Evolutionary conservation across 2,888 invertebrate genomes (phyloP).

Genomic region (Caradrina kadenii): DNA sequence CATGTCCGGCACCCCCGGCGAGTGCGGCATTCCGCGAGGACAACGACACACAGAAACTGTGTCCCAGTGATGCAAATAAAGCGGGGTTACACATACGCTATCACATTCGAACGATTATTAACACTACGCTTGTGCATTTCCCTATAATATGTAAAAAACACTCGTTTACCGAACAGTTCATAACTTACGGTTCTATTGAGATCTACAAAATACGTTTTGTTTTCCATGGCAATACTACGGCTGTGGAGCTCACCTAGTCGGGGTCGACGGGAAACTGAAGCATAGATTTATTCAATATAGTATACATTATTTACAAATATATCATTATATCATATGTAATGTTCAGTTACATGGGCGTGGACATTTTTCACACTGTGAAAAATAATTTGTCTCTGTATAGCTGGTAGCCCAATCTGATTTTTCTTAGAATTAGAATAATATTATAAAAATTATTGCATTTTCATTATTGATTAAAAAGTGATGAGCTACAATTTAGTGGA

Average conservation of each 20-base stretch:
- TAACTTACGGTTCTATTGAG: conserved; percentile 85
- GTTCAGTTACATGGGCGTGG: not conserved
- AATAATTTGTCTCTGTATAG: too few relatives aligned
- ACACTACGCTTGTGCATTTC: conserved; percentile 64
- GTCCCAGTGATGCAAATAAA: conserved; percentile 30
- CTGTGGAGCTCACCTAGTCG: conserved; percentile 28
- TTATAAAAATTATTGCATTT: too few relatives aligned
- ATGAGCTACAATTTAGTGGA: not conserved
- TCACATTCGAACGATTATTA: conserved; percentile 68
- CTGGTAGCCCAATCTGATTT: too few relatives aligned
- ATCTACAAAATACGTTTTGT: conserved; percentile 80
- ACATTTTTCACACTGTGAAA: too few relatives aligned
- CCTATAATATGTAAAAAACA: conserved; percentile 54
- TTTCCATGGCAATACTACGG: conserved; percentile 79
- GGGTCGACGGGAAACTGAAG: conserved; percentile 25
- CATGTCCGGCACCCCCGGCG: too few relatives aligned
- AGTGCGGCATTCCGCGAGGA: not conserved
- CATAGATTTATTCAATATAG: conserved; percentile 4
- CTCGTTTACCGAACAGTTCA: conserved; percentile 69
- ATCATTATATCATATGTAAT: conserved; percentile 1
- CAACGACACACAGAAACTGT: conserved; percentile 39
- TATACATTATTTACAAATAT: conserved; percentile 24
- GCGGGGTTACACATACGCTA: conserved; percentile 56
- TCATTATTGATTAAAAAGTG: too few relatives aligned
- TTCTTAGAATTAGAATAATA: too few relatives aligned